A percentile compares a stretch with the other conserved stretches of the same genome.
phyloP scores from a whole-genome alignment of 2,888 invertebrate genomes.

The Idaea aversata region DNA sequence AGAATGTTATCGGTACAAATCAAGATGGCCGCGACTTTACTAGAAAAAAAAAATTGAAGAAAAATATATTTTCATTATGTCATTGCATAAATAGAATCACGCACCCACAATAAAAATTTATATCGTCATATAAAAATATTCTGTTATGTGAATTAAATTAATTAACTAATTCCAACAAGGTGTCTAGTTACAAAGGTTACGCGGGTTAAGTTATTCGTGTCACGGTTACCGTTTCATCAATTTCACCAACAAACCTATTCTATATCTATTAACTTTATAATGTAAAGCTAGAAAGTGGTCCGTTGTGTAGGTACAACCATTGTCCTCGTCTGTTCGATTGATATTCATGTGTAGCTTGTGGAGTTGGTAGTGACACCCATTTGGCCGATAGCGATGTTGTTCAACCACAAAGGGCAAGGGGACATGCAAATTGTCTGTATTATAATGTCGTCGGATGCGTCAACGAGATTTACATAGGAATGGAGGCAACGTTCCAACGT shows the following conservation, averaged over 20 bases:
- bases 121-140: neutral
- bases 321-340: constrained; percentile 51
- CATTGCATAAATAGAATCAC: neutral
- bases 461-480: constrained; percentile 74
- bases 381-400: constrained; percentile 27
- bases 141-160: constrained; percentile 50
- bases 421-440: constrained; percentile 72
- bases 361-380: constrained; percentile 23
- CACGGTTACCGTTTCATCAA: constrained; percentile 41
- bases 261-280: constrained; percentile 12
- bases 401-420: constrained; percentile 59
- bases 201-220: constrained; percentile 55
- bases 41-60: too few relatives aligned
- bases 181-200: constrained; percentile 49
- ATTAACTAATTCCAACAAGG: constrained; percentile 49
- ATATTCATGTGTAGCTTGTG: constrained; percentile 46
- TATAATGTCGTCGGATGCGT: constrained; percentile 64
- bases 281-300: constrained; percentile 4
- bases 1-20: too few relatives aligned
- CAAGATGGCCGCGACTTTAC: too few relatives aligned
- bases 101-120: neutral
- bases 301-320: constrained; percentile 22
- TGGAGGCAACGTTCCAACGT: constrained; percentile 51
- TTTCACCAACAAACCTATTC: constrained; percentile 9
- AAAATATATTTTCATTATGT: neutral